Evolutionary conservation across 1,140 invertebrate species (phyloP).

Genomic region (Zaprionus gabonicus): DNA sequence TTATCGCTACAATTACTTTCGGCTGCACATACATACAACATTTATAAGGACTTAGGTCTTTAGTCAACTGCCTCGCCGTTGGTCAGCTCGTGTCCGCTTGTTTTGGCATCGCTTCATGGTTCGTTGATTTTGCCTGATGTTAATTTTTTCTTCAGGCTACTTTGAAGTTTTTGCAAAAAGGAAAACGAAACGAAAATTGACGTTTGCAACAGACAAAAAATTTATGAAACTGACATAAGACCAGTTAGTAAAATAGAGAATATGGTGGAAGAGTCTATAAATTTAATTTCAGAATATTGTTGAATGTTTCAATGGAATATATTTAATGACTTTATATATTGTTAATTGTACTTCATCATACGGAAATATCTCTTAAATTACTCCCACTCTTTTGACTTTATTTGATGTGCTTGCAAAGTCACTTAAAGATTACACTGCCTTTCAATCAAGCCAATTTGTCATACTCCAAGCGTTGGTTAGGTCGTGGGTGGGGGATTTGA

Average conservation of each 20-base stretch:
- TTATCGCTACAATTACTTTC: constrained; percentile 62
- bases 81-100: constrained; percentile 41
- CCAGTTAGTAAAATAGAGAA: no score
- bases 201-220: neutral
- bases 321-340: no score
- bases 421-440: neutral
- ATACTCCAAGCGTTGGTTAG: neutral
- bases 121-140: constrained; percentile 46
- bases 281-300: no score
- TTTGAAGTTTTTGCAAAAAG: constrained; percentile 27
- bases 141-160: constrained; percentile 25
- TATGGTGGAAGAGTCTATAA: no score
- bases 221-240: no score
- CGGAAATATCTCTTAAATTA: neutral
- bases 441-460: neutral
- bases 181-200: neutral
- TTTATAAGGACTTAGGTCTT: constrained; percentile 62
- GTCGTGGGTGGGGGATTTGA: neutral
- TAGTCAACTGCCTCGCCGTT: constrained; percentile 23
- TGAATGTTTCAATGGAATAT: no score
- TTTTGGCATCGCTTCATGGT: constrained; percentile 51
- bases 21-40: constrained; percentile 56
- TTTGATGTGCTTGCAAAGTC: neutral
- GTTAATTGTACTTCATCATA: neutral
- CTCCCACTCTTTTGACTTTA: neutral